phyloP scores from a whole-genome alignment of 2,797 vertebrate species.

The Cephalopachus bancanus region DNA sequence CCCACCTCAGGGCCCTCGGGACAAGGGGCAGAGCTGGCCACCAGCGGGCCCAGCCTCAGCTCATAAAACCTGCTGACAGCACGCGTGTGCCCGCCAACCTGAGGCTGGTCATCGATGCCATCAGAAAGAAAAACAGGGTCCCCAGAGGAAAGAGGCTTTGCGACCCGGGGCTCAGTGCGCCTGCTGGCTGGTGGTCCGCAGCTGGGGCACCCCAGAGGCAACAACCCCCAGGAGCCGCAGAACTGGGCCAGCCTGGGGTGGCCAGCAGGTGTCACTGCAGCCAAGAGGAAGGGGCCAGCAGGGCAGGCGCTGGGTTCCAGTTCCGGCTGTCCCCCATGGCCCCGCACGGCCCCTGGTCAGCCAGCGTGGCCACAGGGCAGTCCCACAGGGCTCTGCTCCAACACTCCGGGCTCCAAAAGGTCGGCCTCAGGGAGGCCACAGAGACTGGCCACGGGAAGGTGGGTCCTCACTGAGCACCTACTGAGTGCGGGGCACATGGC shows the following conservation, averaged over 20 bases:
- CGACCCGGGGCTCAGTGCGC: too few species aligned
- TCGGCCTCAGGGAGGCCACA: background rate
- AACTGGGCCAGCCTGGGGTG: background rate
- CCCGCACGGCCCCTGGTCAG: too few species aligned
- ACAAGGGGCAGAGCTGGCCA: background rate
- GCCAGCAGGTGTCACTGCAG: conserved; percentile 58
- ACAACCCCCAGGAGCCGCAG: background rate
- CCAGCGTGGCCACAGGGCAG: background rate
- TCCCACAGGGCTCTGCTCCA: background rate
- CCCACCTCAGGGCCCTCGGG: background rate
- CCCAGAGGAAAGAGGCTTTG: conserved; percentile 70
- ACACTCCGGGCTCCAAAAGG: background rate
- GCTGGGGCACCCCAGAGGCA: too few species aligned
- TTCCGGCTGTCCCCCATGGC: background rate
- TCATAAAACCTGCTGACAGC: accelerated
- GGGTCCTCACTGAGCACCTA: accelerated
- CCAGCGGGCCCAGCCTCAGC: background rate
- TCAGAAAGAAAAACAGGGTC: conserved; percentile 36
- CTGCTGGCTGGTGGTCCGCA: too few species aligned
- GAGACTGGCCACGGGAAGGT: accelerated
- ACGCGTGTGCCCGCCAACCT: accelerated
- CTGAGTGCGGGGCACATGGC: background rate
- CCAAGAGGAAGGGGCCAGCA: background rate
- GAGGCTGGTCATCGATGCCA: accelerated
- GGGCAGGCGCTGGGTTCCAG: background rate